These are phyloP conservation scores for Eciton burchellii DNA, from an alignment of 1,140 invertebrate species.

Conservation along the genomic window DNA sequence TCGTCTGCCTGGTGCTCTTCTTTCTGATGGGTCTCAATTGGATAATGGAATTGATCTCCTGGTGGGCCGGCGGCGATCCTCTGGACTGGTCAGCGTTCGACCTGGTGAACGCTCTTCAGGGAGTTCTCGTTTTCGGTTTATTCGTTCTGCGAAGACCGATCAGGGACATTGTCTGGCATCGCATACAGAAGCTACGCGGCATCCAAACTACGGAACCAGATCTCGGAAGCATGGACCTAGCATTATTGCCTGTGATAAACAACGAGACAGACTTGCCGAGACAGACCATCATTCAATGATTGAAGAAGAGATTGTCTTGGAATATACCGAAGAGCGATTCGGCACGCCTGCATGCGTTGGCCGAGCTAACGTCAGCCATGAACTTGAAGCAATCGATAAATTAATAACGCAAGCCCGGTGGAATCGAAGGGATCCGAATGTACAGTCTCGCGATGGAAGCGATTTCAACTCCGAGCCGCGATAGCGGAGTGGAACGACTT, in stretches of 20 bases:
- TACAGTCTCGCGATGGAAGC: background rate
- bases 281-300: conserved; percentile 43
- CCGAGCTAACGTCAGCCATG: conserved; percentile 2
- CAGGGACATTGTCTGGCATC: conserved; percentile 79
- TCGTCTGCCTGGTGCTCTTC: conserved; percentile 85
- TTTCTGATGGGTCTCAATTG: conserved; percentile 87
- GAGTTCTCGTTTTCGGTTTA: conserved; percentile 85
- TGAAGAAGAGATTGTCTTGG: background rate
- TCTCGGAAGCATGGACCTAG: conserved; percentile 76
- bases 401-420: background rate
- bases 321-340: background rate
- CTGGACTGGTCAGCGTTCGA: conserved; percentile 86
- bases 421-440: background rate
- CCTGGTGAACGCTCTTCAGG: conserved; percentile 85
- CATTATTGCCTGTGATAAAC: conserved; percentile 77
- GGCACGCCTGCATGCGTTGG: background rate
- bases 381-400: conserved; percentile 30
- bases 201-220: conserved; percentile 69
- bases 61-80: conserved; percentile 80
- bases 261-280: conserved; percentile 52
- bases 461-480: conserved; percentile 15
- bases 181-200: conserved; percentile 78
- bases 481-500: background rate
- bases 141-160: conserved; percentile 86
- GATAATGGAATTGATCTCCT: conserved; percentile 86